Evolutionary conservation across 2,888 invertebrate species (phyloP).

Genomic region (Eupithecia vulgata): DNA sequence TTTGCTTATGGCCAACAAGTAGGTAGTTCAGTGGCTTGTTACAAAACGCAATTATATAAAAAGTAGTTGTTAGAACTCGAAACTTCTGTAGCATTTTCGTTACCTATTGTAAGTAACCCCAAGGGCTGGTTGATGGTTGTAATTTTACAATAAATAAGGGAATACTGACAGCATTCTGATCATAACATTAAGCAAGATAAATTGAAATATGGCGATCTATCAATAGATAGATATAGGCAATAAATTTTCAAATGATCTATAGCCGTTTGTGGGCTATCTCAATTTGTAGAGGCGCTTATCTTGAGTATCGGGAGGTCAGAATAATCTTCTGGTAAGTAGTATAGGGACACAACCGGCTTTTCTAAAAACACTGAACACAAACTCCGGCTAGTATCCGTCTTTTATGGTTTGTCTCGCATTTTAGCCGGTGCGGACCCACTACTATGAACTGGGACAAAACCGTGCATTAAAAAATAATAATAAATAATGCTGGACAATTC

Average conservation of each 20-base stretch:
- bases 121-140: background rate
- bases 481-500: too few species aligned
- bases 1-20: constrained; percentile 41
- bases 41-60: background rate
- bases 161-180: constrained; percentile 12
- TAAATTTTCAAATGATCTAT: constrained; percentile 80
- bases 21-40: background rate
- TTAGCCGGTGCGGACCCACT: background rate
- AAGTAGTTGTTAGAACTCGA: background rate
- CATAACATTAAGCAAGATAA: constrained; percentile 24
- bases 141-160: constrained; percentile 21
- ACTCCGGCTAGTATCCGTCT: background rate
- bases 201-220: constrained; percentile 45
- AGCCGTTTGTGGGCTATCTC: constrained; percentile 75
- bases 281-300: constrained; percentile 78
- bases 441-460: background rate
- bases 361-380: background rate
- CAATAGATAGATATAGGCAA: constrained; percentile 64
- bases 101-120: background rate
- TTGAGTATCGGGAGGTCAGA: constrained; percentile 62
- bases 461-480: background rate
- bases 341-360: constrained; percentile 24
- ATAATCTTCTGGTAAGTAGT: constrained; percentile 26
- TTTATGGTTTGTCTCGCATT: background rate
- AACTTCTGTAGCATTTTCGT: background rate